Percentiles rank a stretch among this genome's conserved stretches.
Conservation (phyloP, 2,888 invertebrate genomes). For the Argyra leucocephala region DNA sequence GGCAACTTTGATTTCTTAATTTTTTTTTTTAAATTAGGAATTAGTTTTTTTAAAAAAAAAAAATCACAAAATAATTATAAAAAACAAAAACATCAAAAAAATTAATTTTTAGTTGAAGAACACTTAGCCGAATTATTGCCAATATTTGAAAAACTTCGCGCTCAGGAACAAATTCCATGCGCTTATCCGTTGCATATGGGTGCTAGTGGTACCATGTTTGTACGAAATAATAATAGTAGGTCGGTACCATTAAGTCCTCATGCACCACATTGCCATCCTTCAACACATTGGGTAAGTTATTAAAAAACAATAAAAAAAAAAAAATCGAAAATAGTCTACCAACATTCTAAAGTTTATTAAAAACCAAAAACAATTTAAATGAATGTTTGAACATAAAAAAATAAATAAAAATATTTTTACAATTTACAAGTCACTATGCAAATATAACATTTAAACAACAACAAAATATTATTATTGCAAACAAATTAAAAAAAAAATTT, state of each 20-base stretch:
- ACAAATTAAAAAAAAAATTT: no score
- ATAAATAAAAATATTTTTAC: not conserved
- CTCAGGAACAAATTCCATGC: conserved; percentile 82
- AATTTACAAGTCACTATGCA: no score
- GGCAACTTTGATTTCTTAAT: not conserved
- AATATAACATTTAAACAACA: no score
- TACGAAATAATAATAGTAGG: conserved; percentile 54
- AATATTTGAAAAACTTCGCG: conserved; percentile 86
- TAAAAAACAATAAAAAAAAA: not conserved
- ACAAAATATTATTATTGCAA: no score
- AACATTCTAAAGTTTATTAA: not conserved
- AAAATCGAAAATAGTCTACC: not conserved
- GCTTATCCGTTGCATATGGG: conserved; percentile 83
- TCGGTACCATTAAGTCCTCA: conserved; percentile 55
- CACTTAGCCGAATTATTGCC: conserved; percentile 92
- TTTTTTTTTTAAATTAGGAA: not conserved
- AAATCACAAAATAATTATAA: not conserved
- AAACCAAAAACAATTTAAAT: not conserved
- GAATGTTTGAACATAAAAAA: no score
- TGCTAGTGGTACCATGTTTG: conserved; percentile 56
- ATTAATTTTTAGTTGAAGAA: conserved; percentile 64
- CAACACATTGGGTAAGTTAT: conserved; percentile 53
- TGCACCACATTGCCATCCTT: conserved; percentile 55
- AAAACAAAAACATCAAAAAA: not conserved
- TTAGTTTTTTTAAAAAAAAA: not conserved